A percentile compares a stretch with the other conserved stretches of the same genome.
Evolutionary conservation across 2,888 invertebrate genomes (phyloP).

Genomic region (Synanthedon tipuliformis): DNA sequence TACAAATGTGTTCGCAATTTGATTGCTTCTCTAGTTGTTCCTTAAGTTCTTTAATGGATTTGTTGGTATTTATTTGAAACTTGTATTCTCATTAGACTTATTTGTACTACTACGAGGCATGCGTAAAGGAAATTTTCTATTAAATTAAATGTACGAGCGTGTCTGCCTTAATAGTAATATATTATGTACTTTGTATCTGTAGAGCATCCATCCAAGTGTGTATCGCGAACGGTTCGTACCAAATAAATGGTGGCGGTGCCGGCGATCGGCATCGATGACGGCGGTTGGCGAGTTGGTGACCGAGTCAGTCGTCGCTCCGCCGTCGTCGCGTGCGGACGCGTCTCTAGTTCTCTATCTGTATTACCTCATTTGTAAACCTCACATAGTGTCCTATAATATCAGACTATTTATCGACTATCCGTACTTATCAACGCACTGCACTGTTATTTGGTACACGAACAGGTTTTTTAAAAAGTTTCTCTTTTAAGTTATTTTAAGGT

Average conservation of each 20-base stretch:
- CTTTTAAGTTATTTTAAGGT: conserved; percentile 57
- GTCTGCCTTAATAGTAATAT: conserved; percentile 56
- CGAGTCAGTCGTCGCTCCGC: conserved; percentile 1
- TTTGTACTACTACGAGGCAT: conserved; percentile 40
- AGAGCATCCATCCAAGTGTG: conserved; percentile 37
- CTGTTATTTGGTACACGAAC: conserved; percentile 65
- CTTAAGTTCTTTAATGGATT: conserved; percentile 60
- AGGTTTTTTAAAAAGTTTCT: conserved; percentile 19
- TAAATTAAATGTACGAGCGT: conserved; percentile 41
- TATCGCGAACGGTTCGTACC: conserved; percentile 40
- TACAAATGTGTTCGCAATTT: conserved; percentile 71
- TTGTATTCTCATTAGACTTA: conserved; percentile 8
- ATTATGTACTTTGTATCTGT: conserved; percentile 27
- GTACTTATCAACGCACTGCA: conserved; percentile 63
- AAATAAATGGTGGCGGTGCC: conserved; percentile 49
- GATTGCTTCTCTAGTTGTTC: conserved; percentile 68
- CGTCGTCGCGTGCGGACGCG: background rate
- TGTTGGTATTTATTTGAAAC: conserved; percentile 61
- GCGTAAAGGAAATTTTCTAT: conserved; percentile 36
- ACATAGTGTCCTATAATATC: conserved; percentile 35
- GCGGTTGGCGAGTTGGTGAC: background rate
- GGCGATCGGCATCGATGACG: background rate
- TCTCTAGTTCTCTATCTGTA: conserved; percentile 35
- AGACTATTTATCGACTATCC: conserved; percentile 40
- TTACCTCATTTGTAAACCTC: conserved; percentile 64